Conservation (phyloP, 2,888 invertebrate genomes). For the Stenoptilia bipunctidactyla region DNA sequence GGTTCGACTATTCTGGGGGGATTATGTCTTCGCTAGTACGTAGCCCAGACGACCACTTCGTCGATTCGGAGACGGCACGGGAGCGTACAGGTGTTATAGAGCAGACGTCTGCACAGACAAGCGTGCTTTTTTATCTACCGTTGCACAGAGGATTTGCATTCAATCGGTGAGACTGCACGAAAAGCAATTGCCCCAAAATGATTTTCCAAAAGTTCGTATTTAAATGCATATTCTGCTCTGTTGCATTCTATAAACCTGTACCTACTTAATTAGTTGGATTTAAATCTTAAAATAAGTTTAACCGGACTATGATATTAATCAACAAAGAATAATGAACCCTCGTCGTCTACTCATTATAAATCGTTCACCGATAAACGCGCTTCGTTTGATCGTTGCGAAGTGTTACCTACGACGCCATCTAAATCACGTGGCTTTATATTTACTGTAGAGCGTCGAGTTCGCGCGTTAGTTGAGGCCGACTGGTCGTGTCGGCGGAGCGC, state of each 20-base stretch:
- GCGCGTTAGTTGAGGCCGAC: constrained; percentile 58
- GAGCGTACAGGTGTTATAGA: constrained; percentile 44
- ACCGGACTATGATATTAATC: constrained; percentile 14
- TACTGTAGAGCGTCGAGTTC: constrained; percentile 29
- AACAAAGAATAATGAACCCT: constrained; percentile 1
- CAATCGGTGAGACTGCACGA: constrained; percentile 65
- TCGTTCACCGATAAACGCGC: constrained; percentile 30
- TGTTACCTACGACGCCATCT: constrained; percentile 31
- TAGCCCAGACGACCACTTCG: constrained; percentile 31
- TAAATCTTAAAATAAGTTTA: too few species aligned
- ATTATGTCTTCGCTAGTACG: constrained; percentile 34
- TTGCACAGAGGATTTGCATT: constrained; percentile 63
- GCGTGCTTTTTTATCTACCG: constrained; percentile 63
- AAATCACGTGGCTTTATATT: constrained; percentile 54
- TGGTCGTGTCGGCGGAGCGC: constrained; percentile 42
- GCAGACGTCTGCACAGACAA: constrained; percentile 39
- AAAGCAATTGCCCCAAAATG: constrained; percentile 34
- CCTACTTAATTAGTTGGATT: too few species aligned
- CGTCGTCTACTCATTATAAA: constrained; percentile 14
- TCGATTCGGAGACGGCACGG: constrained; percentile 13
- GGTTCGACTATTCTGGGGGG: constrained; percentile 28
- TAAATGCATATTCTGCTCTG: too few species aligned
- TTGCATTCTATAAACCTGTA: too few species aligned
- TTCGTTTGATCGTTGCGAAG: background rate
- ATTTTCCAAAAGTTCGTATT: too few species aligned